Evolutionary conservation across 2,888 invertebrate genomes (phyloP), one percentile per base, ranked within the genome.

Genomic region (Campopleginae sp.): DNA sequence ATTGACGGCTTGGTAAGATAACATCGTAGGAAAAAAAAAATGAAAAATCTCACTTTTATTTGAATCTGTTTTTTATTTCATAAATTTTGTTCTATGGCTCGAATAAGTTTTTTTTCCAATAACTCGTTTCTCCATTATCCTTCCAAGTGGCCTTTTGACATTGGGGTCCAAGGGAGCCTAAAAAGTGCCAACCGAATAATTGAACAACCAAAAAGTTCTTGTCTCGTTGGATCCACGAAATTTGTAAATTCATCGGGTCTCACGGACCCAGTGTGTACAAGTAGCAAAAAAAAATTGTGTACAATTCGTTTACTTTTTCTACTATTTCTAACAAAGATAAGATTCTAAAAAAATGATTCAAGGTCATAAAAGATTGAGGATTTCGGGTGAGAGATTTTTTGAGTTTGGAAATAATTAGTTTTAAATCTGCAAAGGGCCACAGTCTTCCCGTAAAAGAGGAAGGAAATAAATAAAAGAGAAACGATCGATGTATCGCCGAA

Each of bases 1-100:
- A 96, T 99, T 89, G 99, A 99, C 94, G 98, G 98, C 90, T 96
- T 99, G 96, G 97, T 97, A 94, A 94, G 96, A 27, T 66, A n/a
- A 61, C 10, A 63, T 38, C 19, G 14, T 4, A 5, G 7, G 7
- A 70, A 70, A 66, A 48, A 5, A 33, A 19, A 74, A 75, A 68
- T 31, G 1, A 74, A 74, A 33, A 54, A 27, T 1, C 44, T 23
- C n/a, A 75, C 31, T 68, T 71, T 10, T 6, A 42, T 65, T 31
- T 3, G 23, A 58, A 58, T 54, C 58, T 58, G 58, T n/a, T 1
- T n/a, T 51, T 19, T 7, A n/a, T 14, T 14, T 27, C 4, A 27
- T 5, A 58, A 27, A 19, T 6, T 51, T 10, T 0, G 5, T n/a
- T n/a, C n/a, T 48, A 48, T n/a, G n/a, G 3, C 6, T n/a, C 6